Evolutionary conservation across 2,113 vertebrate species (phyloP).

Genomic region (Paramisgurnus dabryanus): DNA sequence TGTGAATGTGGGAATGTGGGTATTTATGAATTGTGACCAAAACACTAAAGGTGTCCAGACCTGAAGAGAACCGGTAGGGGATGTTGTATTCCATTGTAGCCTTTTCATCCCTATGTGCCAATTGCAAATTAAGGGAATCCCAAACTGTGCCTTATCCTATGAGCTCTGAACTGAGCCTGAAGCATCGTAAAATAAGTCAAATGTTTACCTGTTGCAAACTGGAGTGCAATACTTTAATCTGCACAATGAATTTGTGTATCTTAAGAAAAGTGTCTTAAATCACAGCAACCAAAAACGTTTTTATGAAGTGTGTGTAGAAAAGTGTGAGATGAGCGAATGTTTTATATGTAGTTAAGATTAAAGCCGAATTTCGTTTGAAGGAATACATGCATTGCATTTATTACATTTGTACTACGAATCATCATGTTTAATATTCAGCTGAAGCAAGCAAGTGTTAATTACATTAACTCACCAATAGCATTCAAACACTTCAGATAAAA

Average conservation of each 20-base stretch:
- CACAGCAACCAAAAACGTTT: conserved; percentile 28
- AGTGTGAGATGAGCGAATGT: not conserved
- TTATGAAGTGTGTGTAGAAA: not conserved
- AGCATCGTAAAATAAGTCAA: conserved; percentile 22
- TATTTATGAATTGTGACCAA: conserved; percentile 54
- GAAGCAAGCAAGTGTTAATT: conserved; percentile 1
- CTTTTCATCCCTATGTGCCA: conserved; percentile 35
- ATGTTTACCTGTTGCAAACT: conserved; percentile 52
- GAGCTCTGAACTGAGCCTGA: not conserved
- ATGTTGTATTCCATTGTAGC: conserved; percentile 12
- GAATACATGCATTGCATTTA: not conserved
- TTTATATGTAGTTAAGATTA: not conserved
- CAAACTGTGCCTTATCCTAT: conserved; percentile 54
- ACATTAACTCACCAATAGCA: not conserved
- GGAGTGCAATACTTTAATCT: conserved; percentile 49
- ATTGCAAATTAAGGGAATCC: conserved; percentile 41
- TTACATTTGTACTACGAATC: not conserved
- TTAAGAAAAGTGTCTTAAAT: not conserved
- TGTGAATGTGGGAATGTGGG: conserved; percentile 40
- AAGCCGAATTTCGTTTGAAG: not conserved
- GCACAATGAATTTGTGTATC: conserved; percentile 12
- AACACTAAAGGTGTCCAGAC: conserved; percentile 3
- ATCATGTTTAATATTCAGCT: not conserved
- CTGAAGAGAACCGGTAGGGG: conserved; percentile 6
- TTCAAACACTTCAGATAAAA: not conserved